These are phyloP conservation scores for Rhegmatorhina hoffmannsi DNA, from an alignment of 2,113 vertebrate genomes.

Conservation along the genomic window DNA sequence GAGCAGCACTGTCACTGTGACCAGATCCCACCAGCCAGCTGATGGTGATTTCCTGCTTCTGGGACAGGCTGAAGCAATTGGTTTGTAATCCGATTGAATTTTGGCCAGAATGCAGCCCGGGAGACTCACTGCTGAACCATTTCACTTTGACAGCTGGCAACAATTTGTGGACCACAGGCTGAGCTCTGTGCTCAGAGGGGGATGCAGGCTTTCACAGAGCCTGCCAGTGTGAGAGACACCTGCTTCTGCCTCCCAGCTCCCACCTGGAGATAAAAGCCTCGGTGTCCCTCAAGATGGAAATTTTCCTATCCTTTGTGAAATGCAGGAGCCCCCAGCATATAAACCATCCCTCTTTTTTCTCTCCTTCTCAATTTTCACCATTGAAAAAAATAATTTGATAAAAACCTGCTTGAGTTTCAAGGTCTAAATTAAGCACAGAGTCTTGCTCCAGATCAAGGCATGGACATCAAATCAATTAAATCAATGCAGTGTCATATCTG, in stretches of 20 bases:
- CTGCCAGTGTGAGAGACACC: neutral
- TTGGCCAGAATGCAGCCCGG: neutral
- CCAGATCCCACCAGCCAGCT: neutral
- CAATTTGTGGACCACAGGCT: neutral
- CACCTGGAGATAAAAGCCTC: neutral
- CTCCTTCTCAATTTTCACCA: neutral
- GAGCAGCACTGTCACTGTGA: neutral
- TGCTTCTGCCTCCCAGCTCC: conserved; percentile 36
- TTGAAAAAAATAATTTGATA: neutral
- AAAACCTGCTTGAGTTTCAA: neutral
- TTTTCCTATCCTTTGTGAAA: neutral
- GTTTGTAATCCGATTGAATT: conserved; percentile 31
- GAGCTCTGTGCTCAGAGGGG: neutral
- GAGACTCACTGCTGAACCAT: conserved; percentile 6
- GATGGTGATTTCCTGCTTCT: conserved; percentile 32
- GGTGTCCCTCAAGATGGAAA: neutral
- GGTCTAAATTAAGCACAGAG: neutral
- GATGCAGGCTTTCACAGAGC: neutral
- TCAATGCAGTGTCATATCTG: neutral
- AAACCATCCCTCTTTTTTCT: neutral
- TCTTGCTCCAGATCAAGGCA: neutral
- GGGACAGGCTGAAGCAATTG: conserved; percentile 13
- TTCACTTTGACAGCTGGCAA: conserved; percentile 34
- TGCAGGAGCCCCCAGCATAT: neutral
- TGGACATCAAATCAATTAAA: neutral